Evolutionary conservation across 2,797 vertebrate genomes (phyloP), one percentile per base, ranked within the genome.

Genomic region (Xiphorhynchus erythropygius): DNA sequence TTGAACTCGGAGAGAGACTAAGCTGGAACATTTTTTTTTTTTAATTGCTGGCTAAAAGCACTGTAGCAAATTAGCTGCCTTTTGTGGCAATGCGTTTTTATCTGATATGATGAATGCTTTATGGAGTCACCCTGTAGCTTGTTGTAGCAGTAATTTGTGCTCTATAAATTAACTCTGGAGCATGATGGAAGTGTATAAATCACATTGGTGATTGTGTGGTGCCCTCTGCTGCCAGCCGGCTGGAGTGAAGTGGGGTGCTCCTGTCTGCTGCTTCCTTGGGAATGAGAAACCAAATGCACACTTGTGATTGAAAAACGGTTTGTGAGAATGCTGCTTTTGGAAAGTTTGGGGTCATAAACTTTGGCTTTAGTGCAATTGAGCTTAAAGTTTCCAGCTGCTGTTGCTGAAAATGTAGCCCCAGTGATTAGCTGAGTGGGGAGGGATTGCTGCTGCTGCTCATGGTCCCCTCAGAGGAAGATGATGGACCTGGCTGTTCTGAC

Each of bases 171-270:
- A 96, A 84, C 87, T 93, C 2, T 1, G 1, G 41, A 89, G 37
- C 71, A 8, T 88, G 93, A 96, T 94, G 85, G 87, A 95, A 92
- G 84, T 94, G 24, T 63, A 89, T 96, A 94, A 94, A 96, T 97
- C 94, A 96, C 91, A 96, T 94, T 41, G 86, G 50, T 90, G 94
- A 96, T 94, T 84, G 85, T 97, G 94, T 97, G 97, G 97, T 97
- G 97, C 97, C 97, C 97, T 98, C 97, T 97, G 96, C 96, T 96
- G 97, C 97, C 76, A 91, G 70, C 39, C 23, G 30, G 80, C 93
- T 94, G 94, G 73, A 97, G 94, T 39, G 89, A n/a, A 90, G 82
- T 71, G 75, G 84, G 56, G 71, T 63, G 8, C 76, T 94, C 81
- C 91, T 77, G n/a, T 59, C 68, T 92, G 90, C 83, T 56, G 56